Percentiles rank a stretch among this genome's conserved stretches.
phyloP scores from a whole-genome alignment of 2,113 vertebrate species.

The Puntigrus tetrazona region DNA sequence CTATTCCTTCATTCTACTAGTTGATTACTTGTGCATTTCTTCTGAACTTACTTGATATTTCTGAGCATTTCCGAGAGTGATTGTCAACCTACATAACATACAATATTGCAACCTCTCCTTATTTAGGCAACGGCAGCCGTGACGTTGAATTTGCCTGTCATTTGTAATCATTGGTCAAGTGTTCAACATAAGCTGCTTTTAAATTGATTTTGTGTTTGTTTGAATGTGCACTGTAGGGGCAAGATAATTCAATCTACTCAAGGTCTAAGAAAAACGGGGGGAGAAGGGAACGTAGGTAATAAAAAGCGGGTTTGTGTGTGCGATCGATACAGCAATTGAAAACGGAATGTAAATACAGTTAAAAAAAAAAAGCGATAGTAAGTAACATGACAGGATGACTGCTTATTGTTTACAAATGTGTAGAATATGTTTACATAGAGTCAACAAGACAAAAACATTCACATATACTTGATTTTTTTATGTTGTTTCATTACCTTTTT shows the following conservation, averaged over 20 bases:
- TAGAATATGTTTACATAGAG: neutral
- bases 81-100: neutral
- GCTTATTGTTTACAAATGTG: constrained; percentile 1
- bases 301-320: neutral
- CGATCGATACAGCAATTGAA: neutral
- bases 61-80: neutral
- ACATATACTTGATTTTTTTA: neutral
- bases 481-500: neutral
- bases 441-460: neutral
- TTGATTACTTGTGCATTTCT: neutral
- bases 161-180: constrained; percentile 9
- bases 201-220: constrained; percentile 36
- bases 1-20: neutral
- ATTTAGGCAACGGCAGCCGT: neutral
- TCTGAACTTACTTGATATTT: neutral
- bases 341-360: constrained; percentile 8
- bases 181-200: constrained; percentile 40
- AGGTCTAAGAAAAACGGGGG: constrained; percentile 12
- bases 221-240: constrained; percentile 9
- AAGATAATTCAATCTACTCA: constrained; percentile 41
- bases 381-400: neutral
- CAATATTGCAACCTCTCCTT: neutral
- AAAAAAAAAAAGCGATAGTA: neutral
- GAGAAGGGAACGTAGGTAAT: neutral
- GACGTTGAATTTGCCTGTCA: constrained; percentile 38